Base-by-base conservation (phyloP, 1,140 invertebrate species). In the Panonychus citri region DNA sequence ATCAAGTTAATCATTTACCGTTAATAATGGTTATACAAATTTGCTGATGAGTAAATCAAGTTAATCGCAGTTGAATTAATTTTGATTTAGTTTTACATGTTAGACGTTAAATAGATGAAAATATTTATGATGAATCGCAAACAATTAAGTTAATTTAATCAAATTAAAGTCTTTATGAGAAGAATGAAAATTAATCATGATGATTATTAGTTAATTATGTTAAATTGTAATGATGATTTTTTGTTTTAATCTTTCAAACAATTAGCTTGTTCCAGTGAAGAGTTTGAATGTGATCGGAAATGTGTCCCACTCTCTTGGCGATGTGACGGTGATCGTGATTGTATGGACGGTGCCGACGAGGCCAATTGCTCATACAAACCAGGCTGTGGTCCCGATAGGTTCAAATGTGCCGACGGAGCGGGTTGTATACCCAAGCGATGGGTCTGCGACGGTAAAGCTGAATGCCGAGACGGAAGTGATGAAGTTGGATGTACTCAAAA, bases 301-400 rank as follows among this genome's bases (percentile, higher is more conserved):
- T 73, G 78, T 63, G 67, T 72, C 56, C 64, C 65, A 24, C 83
- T 80, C 27, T 76, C 81, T 57, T 60, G 53, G 60, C 43, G 51
- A 30, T 55, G 56, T 48, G 54, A 62, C 37, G 56, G 59, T 27
- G 64, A n/a, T 66, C 67, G 2, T 46, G 65, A 37, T 49, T 63
- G 53, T 55, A 34, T 48, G 26, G 60, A 75, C 56, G 65, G 65
- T 8, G 68, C 66, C 19, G 70, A 72, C 60, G 70, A 72, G 59
- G 48, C 61, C 13, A 70, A 74, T 58, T 75, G 73, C 54, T 66
- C 67, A 74, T 34, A 75, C 75, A 7, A 77, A 78, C 60, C 58
- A 25, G 42, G 48, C 17, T 62, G 61, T 40, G 59, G 58, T n/a
- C 57, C 61, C 4, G 53, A 58, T 54, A 24, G 58, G 10, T 64